phyloP scores from a whole-genome alignment of 1,140 invertebrate species.

The Conus ventricosus region DNA sequence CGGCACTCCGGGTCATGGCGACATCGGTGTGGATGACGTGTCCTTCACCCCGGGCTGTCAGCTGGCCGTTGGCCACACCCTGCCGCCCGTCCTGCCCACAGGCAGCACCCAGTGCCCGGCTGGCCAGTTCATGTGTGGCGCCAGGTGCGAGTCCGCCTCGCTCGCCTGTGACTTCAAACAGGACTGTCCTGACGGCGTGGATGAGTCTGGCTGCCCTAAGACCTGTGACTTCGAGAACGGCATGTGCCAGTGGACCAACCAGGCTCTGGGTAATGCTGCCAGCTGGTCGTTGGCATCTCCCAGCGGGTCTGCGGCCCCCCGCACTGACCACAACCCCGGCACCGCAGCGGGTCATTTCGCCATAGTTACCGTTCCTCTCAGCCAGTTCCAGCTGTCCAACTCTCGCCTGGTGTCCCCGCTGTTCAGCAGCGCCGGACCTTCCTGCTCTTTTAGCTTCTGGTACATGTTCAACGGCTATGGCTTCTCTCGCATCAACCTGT shows the following conservation, averaged over 20 bases:
- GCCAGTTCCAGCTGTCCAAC: constrained; percentile 36
- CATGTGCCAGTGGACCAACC: constrained; percentile 62
- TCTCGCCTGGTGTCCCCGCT: constrained; percentile 61
- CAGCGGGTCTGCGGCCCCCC: constrained; percentile 52
- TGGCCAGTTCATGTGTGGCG: constrained; percentile 59
- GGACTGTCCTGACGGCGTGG: constrained; percentile 70
- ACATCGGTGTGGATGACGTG: constrained; percentile 86
- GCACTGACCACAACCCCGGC: constrained; percentile 59
- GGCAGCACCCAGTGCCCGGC: constrained; percentile 55
- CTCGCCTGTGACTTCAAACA: constrained; percentile 83
- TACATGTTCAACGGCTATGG: constrained; percentile 58
- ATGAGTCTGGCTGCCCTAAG: constrained; percentile 59
- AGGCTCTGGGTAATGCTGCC: constrained; percentile 44
- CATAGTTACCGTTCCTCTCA: constrained; percentile 43
- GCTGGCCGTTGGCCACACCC: constrained; percentile 42
- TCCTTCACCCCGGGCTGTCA: constrained; percentile 68
- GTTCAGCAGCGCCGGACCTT: constrained; percentile 58
- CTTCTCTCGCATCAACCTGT: constrained; percentile 52
- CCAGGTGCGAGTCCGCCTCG: constrained; percentile 52
- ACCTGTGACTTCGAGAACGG: constrained; percentile 60
- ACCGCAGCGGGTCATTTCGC: constrained; percentile 57
- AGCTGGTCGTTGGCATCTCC: constrained; percentile 56
- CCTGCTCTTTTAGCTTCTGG: constrained; percentile 66
- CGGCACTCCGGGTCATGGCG: constrained; percentile 81
- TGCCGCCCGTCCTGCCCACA: constrained; percentile 55